phyloP scores from a whole-genome alignment of 2,113 vertebrate genomes.

The Phaethornis superciliosus region DNA sequence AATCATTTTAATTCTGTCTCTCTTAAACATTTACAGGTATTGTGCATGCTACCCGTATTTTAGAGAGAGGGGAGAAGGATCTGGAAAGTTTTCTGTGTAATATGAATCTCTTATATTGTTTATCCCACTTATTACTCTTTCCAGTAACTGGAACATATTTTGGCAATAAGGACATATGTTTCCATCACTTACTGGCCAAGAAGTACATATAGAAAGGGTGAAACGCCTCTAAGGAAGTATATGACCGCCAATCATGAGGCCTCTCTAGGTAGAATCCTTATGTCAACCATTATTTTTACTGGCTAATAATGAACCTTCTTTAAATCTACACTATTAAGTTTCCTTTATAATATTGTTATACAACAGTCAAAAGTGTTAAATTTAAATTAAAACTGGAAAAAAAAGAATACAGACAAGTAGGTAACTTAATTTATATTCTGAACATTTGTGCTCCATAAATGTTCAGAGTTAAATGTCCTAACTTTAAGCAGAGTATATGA shows the following conservation, averaged over 20 bases:
- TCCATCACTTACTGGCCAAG: constrained; percentile 53
- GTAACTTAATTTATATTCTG: not conserved
- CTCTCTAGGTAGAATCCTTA: constrained; percentile 50
- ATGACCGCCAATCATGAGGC: constrained; percentile 47
- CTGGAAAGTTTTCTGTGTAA: constrained; percentile 43
- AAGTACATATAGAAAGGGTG: constrained; percentile 59
- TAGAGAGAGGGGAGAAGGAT: not conserved
- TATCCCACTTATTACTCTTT: constrained; percentile 35
- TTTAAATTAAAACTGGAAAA: not conserved
- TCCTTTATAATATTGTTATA: not conserved
- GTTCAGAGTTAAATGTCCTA: not conserved
- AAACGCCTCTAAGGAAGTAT: constrained; percentile 31
- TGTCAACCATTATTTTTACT: constrained; percentile 34
- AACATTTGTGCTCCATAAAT: not conserved
- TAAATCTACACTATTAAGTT: not conserved
- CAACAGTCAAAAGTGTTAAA: not conserved
- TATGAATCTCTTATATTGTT: constrained; percentile 39
- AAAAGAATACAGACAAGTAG: not conserved
- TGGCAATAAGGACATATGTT: constrained; percentile 52
- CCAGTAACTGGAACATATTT: constrained; percentile 60
- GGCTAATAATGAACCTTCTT: constrained; percentile 1
- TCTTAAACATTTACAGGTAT: not conserved
- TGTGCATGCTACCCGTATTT: not conserved
- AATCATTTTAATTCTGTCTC: not conserved
- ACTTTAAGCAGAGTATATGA: not conserved